Percentiles rank a stretch among this genome's conserved stretches.
Evolutionary conservation across 2,888 invertebrate genomes (phyloP).

Genomic region (Heterodera filipjevi): DNA sequence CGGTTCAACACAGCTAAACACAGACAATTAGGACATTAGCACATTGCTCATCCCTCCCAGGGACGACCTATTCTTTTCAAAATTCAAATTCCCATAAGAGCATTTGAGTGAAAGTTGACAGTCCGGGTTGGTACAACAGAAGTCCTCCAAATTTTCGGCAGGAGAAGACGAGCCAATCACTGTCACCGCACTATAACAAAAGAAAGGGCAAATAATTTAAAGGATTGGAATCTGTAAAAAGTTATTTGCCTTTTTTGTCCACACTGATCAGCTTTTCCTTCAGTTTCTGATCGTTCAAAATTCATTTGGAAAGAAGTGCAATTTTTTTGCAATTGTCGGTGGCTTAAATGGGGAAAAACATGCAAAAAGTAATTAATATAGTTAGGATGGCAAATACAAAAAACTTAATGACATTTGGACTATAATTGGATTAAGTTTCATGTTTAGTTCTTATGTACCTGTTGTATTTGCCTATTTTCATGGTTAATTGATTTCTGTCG

Average conservation of each 20-base stretch:
- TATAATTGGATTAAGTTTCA: no score
- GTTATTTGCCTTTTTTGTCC: constrained; percentile 11
- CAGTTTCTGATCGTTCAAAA: background rate
- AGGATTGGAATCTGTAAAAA: background rate
- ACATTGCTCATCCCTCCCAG: background rate
- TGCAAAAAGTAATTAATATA: no score
- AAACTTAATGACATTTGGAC: no score
- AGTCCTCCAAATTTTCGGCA: constrained; percentile 22
- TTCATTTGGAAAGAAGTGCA: background rate
- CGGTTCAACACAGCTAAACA: constrained; percentile 29
- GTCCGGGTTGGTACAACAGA: constrained; percentile 20
- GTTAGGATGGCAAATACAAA: no score
- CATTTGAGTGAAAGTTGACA: constrained; percentile 35
- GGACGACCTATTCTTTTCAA: constrained; percentile 24
- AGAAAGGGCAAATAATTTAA: background rate
- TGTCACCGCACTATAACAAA: constrained; percentile 7
- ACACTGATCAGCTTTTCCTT: background rate
- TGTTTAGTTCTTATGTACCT: no score
- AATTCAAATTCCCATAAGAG: constrained; percentile 33
- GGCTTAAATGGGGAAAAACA: no score
- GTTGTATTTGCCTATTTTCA: no score
- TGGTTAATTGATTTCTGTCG: no score
- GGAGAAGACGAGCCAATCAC: constrained; percentile 17
- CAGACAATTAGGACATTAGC: background rate
- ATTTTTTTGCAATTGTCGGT: constrained; percentile 13